Evolutionary conservation across 2,113 vertebrate genomes (phyloP), one percentile per base, ranked within the genome.

Genomic region (Oryzias javanicus): DNA sequence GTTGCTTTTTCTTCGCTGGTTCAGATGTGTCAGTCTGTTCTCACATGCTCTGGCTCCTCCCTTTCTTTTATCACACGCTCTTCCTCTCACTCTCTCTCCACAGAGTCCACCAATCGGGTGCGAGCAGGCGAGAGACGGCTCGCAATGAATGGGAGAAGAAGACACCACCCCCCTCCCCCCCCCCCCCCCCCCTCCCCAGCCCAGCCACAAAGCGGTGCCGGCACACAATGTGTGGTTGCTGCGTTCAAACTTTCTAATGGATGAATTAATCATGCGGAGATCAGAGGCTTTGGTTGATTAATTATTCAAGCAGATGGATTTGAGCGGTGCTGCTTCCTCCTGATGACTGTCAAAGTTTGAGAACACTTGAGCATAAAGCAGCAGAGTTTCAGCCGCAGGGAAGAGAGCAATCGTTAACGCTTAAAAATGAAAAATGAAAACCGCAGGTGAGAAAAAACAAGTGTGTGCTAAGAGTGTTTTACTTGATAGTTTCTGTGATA

Each of bases 121-220:
- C 58, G 0, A 67, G 82, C 64, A 72, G 25, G 57, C 67, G 64
- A 79, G 61, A 52, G 40, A 75, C 74, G 60, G 60, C 75, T 88
- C 47, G 58, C 75, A 41, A 88, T 91, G 91, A 91, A 91, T 91
- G 90, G 83, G 69, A 53, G 17, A 64, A 72, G 42, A 64, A 10
- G 20, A 67, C 58, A 0, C 67, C 85, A 69, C 83, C 84, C 6
- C 87, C 87, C 54, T 55, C 74, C 18, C 48, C 54, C 29, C 56
- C 58, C 20, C 20, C 55, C 27, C 57, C 20, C 27, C 6, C 47
- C 45, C 24, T 1, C 42, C 49, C 1, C 45, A 41, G n/a, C 49
- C 55, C 46, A 49, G 5, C 48, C 55, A 73, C 75, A 68, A 46
- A 84, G 67, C 84, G 78, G 74, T 80, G 78, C 72, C 78, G 46